A percentile compares a stretch with the other conserved stretches of the same genome.
Conservation (phyloP, 2,888 invertebrate genomes). For the Lithodes maja region DNA sequence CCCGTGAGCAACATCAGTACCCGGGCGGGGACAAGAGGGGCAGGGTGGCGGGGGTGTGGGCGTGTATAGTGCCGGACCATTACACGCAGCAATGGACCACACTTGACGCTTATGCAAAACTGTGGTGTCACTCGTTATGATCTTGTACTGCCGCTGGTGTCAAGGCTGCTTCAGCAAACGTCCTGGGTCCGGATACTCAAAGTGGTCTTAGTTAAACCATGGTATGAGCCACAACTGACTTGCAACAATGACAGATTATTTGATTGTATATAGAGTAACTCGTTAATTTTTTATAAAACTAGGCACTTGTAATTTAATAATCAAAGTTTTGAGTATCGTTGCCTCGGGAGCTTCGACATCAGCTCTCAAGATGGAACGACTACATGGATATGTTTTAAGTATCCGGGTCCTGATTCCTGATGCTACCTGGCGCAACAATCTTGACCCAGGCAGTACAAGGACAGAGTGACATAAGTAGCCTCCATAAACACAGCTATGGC, state of each 20-base stretch:
- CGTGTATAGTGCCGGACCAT: constrained; percentile 18
- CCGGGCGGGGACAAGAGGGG: constrained; percentile 42
- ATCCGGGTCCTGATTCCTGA: neutral
- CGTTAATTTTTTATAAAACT: too few species aligned
- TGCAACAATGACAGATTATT: too few species aligned
- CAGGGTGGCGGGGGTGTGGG: constrained; percentile 1
- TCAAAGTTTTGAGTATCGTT: too few species aligned
- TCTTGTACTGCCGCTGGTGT: constrained; percentile 5
- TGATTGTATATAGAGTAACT: too few species aligned
- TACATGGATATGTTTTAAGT: neutral
- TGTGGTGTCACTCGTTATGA: neutral
- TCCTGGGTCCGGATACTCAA: neutral
- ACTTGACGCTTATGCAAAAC: constrained; percentile 4
- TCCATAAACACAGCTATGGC: constrained; percentile 54
- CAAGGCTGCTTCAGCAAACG: neutral
- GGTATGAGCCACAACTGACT: too few species aligned
- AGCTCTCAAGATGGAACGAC: too few species aligned
- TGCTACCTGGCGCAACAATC: neutral
- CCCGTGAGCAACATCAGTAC: constrained; percentile 60
- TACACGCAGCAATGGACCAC: constrained; percentile 21
- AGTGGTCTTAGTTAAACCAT: too few species aligned
- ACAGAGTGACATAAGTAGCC: constrained; percentile 59
- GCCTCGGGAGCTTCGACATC: too few species aligned
- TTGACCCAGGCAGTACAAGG: neutral
- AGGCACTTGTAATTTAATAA: too few species aligned